Evolutionary conservation across 35 echinoderm and acorn worm species (phyloP).

Genomic region (Hemicentrotus pulcherrimus): DNA sequence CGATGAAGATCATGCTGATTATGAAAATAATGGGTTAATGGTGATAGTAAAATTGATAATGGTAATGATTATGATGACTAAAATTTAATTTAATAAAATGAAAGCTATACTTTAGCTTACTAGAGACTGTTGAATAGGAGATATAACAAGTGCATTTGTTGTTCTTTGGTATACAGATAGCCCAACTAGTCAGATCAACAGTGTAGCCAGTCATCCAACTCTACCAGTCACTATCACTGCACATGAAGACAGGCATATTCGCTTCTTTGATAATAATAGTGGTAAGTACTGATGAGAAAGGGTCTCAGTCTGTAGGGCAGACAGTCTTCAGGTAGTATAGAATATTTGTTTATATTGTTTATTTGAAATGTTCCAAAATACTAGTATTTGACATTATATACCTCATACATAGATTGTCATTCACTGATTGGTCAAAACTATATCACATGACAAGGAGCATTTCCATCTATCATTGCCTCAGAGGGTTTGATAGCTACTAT

Average conservation of each 20-base stretch:
- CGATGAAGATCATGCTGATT: neutral
- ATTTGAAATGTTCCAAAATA: too few relatives aligned
- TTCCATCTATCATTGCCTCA: too few relatives aligned
- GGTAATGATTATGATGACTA: neutral
- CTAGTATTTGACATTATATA: too few relatives aligned
- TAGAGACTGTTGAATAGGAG: neutral
- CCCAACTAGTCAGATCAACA: slow-evolving; percentile 79
- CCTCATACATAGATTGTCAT: too few relatives aligned
- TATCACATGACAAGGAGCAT: too few relatives aligned
- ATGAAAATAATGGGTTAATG: neutral
- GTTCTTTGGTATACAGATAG: slow-evolving; percentile 39
- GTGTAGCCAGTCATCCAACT: slow-evolving; percentile 94
- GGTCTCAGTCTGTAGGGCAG: neutral
- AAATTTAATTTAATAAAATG: too few relatives aligned
- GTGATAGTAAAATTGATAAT: neutral
- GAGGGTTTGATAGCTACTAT: too few relatives aligned
- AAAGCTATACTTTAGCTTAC: too few relatives aligned
- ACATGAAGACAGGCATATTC: slow-evolving; percentile 98
- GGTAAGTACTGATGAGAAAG: slow-evolving; percentile 58
- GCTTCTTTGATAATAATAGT: slow-evolving; percentile 99
- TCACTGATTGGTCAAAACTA: too few relatives aligned
- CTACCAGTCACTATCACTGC: slow-evolving; percentile 98
- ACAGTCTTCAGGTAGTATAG: too few relatives aligned
- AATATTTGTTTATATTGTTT: too few relatives aligned
- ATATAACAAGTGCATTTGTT: neutral